A percentile compares a stretch with the other conserved stretches of the same genome.
Evolutionary conservation across 2,113 vertebrate genomes (phyloP).

Genomic region (Corythoichthys intestinalis): DNA sequence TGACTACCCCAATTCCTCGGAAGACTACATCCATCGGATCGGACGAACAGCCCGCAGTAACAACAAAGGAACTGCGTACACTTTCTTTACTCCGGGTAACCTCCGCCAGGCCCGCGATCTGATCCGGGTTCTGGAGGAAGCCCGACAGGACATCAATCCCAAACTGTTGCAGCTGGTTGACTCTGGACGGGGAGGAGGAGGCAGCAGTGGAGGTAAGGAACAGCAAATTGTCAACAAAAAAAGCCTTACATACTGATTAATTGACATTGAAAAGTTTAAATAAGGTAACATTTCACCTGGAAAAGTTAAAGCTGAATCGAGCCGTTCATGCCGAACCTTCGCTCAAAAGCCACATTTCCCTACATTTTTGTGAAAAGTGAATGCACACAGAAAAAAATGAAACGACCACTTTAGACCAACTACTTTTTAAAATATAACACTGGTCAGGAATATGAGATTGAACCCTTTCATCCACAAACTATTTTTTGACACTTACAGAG

Average conservation of each 20-base stretch:
- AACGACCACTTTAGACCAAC: too few species aligned
- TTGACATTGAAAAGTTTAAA: too few species aligned
- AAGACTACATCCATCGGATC: constrained; percentile 96
- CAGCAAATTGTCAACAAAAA: too few species aligned
- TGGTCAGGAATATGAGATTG: too few species aligned
- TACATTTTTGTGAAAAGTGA: neutral
- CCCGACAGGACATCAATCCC: constrained; percentile 92
- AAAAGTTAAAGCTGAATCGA: too few species aligned
- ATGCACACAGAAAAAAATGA: neutral
- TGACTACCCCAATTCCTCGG: constrained; percentile 96
- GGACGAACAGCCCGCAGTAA: constrained; percentile 94
- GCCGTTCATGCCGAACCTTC: too few species aligned
- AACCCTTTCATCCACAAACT: too few species aligned
- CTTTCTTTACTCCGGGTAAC: constrained; percentile 96
- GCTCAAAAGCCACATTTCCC: too few species aligned
- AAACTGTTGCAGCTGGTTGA: constrained; percentile 95
- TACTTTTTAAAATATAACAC: too few species aligned
- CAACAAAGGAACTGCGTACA: constrained; percentile 97
- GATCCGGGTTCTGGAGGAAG: constrained; percentile 92
- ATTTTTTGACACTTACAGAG: too few species aligned
- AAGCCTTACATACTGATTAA: too few species aligned
- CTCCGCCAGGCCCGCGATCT: constrained; percentile 91
- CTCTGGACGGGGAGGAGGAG: constrained; percentile 81
- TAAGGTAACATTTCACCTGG: too few species aligned
- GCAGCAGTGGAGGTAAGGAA: constrained; percentile 23